Evolutionary conservation across 2,113 vertebrate genomes (phyloP).

Genomic region (Papio anubis): DNA sequence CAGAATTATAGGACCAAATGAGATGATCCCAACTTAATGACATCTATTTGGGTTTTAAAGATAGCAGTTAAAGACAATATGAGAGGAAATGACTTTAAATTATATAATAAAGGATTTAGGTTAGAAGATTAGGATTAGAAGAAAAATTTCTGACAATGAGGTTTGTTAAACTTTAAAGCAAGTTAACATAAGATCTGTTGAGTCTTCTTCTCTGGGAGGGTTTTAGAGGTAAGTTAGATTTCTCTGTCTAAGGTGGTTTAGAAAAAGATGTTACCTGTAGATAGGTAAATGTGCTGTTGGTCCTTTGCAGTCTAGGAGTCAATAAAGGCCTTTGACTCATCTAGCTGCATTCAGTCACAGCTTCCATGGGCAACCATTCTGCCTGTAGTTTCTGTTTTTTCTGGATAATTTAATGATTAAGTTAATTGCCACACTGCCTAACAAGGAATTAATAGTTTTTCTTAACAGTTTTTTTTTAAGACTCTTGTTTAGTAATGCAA

Average conservation of each 20-base stretch:
- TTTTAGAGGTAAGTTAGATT: slow-evolving; percentile 18
- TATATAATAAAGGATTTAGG: slow-evolving; percentile 36
- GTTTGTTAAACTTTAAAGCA: slow-evolving; percentile 46
- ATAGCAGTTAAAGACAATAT: slow-evolving; percentile 10
- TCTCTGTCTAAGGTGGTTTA: not conserved
- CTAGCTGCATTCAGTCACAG: not conserved
- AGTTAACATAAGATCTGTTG: slow-evolving; percentile 2
- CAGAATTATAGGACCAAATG: not conserved
- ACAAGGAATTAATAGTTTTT: slow-evolving; percentile 57
- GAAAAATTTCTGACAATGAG: slow-evolving; percentile 42
- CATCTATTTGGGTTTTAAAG: slow-evolving; percentile 26
- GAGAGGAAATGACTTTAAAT: slow-evolving; percentile 23
- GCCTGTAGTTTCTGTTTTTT: slow-evolving; percentile 51
- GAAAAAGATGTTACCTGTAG: not conserved
- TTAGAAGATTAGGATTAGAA: not conserved
- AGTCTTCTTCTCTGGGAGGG: slow-evolving; percentile 23
- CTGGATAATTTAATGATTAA: slow-evolving; percentile 55
- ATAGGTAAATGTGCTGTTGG: not conserved
- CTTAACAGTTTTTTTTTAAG: slow-evolving; percentile 19
- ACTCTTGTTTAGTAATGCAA: slow-evolving; percentile 41
- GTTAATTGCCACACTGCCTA: slow-evolving; percentile 38
- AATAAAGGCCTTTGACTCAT: not conserved
- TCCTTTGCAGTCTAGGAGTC: not conserved
- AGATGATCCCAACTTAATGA: not conserved
- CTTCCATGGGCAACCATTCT: not conserved